Base-by-base conservation (phyloP, 30 jellyfish, hydroid and myxozoan species). In the Aurelia sp. region DNA sequence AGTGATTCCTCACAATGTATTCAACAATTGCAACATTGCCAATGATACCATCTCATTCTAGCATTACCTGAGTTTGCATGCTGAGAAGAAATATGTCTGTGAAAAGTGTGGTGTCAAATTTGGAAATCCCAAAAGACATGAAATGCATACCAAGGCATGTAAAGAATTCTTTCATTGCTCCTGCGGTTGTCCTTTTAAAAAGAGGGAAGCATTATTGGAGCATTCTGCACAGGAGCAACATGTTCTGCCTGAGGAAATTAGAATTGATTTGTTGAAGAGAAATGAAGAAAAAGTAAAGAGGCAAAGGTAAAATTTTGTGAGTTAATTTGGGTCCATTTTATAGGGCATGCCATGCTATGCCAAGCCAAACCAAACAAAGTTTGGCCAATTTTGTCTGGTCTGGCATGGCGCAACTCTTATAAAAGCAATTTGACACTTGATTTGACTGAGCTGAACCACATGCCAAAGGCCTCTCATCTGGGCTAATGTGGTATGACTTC, bases 121-220 rank as follows among this genome's bases (percentile, higher is more conserved):
- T 84, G 93, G 93, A 23, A 84, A 73, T 44, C 93, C 86, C 30
- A 73, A 50, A 40, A 72, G 86, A 51, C 31, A 40, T 13, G 58
- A 84, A 20, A 60, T 30, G 16, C 93, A 84, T n/a, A 19, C 64
- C 69, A 72, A 71, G 57, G 18, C 33, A 4, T 84, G 93, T 41
- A 50, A 62, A 40, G 30, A 52, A 30, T 50, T 71, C 18, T 84
- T 65, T 53, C 48, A 47, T 4, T 84, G 93, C 57, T 33, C 87
- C 0, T 84, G 93, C 62, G 93, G 93, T 47, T 41, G 76, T n/a
- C 93, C 93, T 3, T 84, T 84, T 44, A 84, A 73, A 62, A 84
- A 22, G 71, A 62, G 58, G 21, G 67, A 47, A 18, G 59, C 87
- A 6, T 62, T 73, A 4, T 17, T 73, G 55, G 86, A 84, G 22